A percentile compares a stretch with the other conserved stretches of the same genome.
Evolutionary conservation across 1,140 invertebrate genomes (phyloP).

Genomic region (Pseudoatta argentina): DNA sequence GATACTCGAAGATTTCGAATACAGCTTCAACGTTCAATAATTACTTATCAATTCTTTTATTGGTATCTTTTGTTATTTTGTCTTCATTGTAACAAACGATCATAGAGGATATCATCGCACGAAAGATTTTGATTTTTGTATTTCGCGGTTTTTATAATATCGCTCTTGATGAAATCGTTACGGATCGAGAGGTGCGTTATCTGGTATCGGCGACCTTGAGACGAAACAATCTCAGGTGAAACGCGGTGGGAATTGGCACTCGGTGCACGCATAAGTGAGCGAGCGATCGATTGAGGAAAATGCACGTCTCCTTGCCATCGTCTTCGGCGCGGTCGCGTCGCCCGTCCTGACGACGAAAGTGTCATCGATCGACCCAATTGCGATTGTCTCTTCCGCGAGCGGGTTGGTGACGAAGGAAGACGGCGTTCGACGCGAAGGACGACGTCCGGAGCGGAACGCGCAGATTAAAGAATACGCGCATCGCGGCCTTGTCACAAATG

Average conservation of each 20-base stretch:
- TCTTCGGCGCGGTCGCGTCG: constrained; percentile 29
- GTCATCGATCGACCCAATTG: constrained; percentile 64
- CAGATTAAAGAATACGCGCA: constrained; percentile 6
- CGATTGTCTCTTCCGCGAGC: constrained; percentile 37
- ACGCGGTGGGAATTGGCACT: constrained; percentile 73
- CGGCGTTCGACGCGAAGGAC: constrained; percentile 8
- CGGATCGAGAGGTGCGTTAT: constrained; percentile 76
- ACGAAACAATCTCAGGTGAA: constrained; percentile 77
- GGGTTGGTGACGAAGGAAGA: background rate
- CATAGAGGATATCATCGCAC: background rate
- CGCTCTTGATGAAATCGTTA: background rate
- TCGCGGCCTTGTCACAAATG: background rate
- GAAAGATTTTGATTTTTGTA: background rate
- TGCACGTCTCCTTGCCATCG: constrained; percentile 32
- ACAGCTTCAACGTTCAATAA: background rate
- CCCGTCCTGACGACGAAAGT: constrained; percentile 55
- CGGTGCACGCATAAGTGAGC: constrained; percentile 28
- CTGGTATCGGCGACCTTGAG: constrained; percentile 82
- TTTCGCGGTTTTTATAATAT: background rate
- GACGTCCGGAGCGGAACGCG: background rate
- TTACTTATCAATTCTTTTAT: background rate
- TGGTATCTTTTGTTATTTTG: background rate
- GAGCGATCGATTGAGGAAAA: constrained; percentile 45
- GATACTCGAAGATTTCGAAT: background rate
- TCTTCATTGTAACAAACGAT: background rate